Percentiles rank a stretch among this genome's conserved stretches.
phyloP scores from a whole-genome alignment of 2,113 vertebrate genomes.

The Osmerus eperlanus region DNA sequence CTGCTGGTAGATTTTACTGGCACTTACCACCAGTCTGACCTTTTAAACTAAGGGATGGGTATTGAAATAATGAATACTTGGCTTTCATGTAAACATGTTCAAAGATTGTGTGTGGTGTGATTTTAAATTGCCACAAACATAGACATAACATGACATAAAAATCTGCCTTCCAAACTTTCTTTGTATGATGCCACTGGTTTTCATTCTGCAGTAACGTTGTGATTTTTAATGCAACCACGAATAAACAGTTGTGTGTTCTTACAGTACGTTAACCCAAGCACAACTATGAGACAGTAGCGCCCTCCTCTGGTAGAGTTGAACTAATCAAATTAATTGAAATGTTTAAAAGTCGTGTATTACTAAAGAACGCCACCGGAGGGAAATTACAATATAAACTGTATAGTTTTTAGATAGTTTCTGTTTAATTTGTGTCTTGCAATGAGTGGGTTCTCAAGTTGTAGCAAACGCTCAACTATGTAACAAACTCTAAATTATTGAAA shows the following conservation, averaged over 20 bases:
- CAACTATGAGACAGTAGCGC: conserved; percentile 2
- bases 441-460: too few relatives aligned
- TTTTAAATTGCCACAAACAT: too few relatives aligned
- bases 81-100: too few relatives aligned
- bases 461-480: too few relatives aligned
- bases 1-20: not conserved
- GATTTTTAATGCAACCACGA: not conserved
- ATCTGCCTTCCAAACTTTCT: too few relatives aligned
- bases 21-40: not conserved
- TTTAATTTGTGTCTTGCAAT: not conserved
- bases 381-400: not conserved
- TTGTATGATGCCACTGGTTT: too few relatives aligned
- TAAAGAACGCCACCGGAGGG: not conserved
- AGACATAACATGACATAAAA: too few relatives aligned
- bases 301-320: conserved; percentile 3
- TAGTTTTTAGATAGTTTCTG: not conserved
- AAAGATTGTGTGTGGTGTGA: too few relatives aligned
- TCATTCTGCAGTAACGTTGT: not conserved
- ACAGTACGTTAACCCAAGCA: not conserved
- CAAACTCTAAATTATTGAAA: too few relatives aligned
- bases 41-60: too few relatives aligned
- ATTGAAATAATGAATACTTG: too few relatives aligned
- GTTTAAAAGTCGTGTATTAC: too few relatives aligned
- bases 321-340: not conserved
- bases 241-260: not conserved